These are phyloP conservation scores for Raphicerus campestris DNA, from an alignment of 2,113 vertebrate species.

Conservation along the genomic window DNA sequence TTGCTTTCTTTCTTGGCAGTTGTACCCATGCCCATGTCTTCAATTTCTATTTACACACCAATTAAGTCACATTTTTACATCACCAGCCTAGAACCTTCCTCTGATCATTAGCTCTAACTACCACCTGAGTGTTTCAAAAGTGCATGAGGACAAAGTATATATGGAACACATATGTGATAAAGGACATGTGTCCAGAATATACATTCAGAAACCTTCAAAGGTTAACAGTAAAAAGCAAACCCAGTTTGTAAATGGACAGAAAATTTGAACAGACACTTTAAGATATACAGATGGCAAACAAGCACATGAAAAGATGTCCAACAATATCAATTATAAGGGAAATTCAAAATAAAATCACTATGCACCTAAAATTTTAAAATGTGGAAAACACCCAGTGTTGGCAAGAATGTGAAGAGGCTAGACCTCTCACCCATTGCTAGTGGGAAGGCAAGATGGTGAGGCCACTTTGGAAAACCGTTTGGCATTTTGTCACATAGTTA, in stretches of 20 bases:
- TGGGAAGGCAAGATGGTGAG: background rate
- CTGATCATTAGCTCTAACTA: background rate
- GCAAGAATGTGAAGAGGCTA: accelerated
- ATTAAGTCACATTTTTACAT: background rate
- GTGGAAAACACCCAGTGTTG: background rate
- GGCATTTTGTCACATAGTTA: background rate
- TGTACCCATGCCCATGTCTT: background rate
- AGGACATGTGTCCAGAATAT: background rate
- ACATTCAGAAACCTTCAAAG: background rate
- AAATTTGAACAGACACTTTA: background rate
- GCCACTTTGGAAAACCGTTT: background rate
- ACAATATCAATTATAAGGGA: background rate
- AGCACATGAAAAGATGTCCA: background rate
- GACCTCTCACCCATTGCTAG: accelerated
- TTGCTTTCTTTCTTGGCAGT: background rate
- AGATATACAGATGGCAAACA: background rate
- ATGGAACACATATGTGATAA: background rate
- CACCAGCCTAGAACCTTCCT: background rate
- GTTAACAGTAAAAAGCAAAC: background rate
- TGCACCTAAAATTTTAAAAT: background rate
- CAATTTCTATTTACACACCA: background rate
- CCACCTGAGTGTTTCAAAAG: background rate
- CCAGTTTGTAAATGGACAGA: background rate
- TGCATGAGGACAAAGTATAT: background rate
- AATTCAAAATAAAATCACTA: background rate